Conservation (phyloP, 2,113 vertebrate species). For the Cisticola juncidis region DNA sequence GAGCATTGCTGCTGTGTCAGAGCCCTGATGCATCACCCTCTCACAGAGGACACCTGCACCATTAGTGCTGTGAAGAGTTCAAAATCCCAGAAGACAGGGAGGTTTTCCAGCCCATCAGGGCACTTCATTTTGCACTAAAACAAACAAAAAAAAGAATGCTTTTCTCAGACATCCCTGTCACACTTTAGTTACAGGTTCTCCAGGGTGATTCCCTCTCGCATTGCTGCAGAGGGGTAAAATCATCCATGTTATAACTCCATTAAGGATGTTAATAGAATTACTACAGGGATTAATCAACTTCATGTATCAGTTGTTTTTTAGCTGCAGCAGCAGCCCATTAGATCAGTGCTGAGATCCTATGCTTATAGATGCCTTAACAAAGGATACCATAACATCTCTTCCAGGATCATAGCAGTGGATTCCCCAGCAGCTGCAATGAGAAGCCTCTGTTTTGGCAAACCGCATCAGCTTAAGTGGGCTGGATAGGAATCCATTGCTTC, state of each 20-base stretch:
- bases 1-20: not conserved
- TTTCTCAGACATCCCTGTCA: not conserved
- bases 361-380: conserved; percentile 45
- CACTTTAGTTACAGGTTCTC: not conserved
- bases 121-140: not conserved
- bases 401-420: not conserved
- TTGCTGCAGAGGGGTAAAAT: not conserved
- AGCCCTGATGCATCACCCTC: not conserved
- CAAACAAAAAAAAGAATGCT: not conserved
- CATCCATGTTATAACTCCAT: not conserved
- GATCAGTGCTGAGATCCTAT: conserved; percentile 9
- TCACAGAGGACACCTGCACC: not conserved
- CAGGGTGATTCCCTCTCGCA: not conserved
- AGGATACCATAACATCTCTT: not conserved
- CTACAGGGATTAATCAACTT: conserved; percentile 27
- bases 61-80: not conserved
- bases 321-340: not conserved
- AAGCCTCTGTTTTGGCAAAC: not conserved
- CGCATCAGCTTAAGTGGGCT: not conserved
- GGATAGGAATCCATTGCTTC: not conserved
- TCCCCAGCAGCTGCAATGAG: not conserved
- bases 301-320: not conserved
- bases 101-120: not conserved
- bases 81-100: not conserved
- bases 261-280: conserved; percentile 41